Percentiles rank a stretch among this genome's conserved stretches.
phyloP scores from a whole-genome alignment of 2,113 vertebrate species.

The Crotalus horridus region DNA sequence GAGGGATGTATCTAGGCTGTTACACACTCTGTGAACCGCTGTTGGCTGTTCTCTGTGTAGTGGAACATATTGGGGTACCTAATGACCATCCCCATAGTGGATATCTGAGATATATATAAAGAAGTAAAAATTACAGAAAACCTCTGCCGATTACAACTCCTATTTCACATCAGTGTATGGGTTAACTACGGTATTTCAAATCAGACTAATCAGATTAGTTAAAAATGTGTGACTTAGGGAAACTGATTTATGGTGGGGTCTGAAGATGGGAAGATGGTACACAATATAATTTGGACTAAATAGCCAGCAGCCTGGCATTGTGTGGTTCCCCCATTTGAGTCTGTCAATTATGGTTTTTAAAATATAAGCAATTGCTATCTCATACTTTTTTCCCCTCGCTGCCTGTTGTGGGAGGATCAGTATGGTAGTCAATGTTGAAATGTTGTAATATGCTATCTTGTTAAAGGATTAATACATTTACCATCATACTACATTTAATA shows the following conservation, averaged over 20 bases:
- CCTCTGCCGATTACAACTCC: too few species aligned
- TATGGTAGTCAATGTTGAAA: background rate
- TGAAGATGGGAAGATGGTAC: background rate
- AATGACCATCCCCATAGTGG: background rate
- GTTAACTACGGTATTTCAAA: background rate
- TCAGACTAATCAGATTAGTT: background rate
- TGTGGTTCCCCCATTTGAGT: background rate
- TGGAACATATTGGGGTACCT: background rate
- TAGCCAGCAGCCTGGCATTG: background rate
- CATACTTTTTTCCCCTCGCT: background rate
- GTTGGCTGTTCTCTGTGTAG: background rate
- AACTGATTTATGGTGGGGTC: background rate
- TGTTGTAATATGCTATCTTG: background rate
- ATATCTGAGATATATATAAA: background rate
- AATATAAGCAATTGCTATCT: background rate
- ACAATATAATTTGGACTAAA: background rate
- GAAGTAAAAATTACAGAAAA: background rate
- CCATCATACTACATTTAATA: too few species aligned
- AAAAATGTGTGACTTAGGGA: background rate
- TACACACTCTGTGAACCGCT: background rate
- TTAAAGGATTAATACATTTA: background rate
- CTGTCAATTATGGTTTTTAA: background rate
- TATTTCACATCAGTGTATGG: background rate
- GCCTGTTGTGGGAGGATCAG: background rate
- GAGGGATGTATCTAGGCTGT: background rate